A percentile compares a stretch with the other conserved stretches of the same genome.
phyloP scores from a whole-genome alignment of 2,113 vertebrate species.

The Lontra canadensis region DNA sequence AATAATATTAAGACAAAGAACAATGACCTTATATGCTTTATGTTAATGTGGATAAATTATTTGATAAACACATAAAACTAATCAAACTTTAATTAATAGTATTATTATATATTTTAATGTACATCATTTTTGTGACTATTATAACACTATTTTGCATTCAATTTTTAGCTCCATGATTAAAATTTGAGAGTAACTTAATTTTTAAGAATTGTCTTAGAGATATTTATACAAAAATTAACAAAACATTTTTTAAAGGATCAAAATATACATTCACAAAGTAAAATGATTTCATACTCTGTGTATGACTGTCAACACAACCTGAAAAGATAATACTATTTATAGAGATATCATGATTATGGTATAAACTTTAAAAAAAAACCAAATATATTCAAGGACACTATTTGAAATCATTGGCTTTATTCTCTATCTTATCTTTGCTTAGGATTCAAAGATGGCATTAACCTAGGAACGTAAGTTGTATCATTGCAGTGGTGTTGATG shows the following conservation, averaged over 20 bases:
- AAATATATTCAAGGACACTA: neutral
- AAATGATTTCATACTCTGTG: neutral
- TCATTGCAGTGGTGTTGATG: neutral
- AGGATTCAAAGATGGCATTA: neutral
- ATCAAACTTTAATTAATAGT: neutral
- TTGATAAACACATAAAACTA: neutral
- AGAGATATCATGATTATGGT: neutral
- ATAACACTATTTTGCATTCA: neutral
- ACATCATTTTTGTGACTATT: neutral
- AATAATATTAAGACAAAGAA: neutral
- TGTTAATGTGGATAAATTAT: neutral
- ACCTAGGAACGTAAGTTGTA: neutral
- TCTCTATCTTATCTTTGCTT: constrained; percentile 22
- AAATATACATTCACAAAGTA: neutral
- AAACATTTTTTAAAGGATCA: neutral
- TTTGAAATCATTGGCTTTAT: neutral
- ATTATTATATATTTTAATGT: neutral
- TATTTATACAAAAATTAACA: neutral
- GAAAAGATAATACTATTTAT: neutral
- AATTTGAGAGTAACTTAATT: neutral
- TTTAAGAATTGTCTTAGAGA: neutral
- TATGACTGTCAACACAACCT: neutral
- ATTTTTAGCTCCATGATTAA: neutral
- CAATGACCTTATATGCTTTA: neutral
- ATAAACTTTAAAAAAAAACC: neutral